phyloP scores from a whole-genome alignment of 2,888 invertebrate species.

The Autographa pulchrina region DNA sequence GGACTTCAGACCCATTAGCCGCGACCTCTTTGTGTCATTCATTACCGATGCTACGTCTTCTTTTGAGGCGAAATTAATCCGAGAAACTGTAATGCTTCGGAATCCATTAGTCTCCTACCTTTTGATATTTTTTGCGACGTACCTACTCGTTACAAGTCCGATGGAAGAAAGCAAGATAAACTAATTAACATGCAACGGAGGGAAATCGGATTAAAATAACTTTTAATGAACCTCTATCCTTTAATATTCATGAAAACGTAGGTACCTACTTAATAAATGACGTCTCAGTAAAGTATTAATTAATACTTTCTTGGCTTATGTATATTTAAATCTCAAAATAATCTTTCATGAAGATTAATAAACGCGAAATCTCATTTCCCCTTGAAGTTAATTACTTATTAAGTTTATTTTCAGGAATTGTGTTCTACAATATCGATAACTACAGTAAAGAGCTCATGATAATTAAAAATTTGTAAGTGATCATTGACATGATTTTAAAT shows the following conservation, averaged over 20 bases:
- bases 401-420: too few species aligned
- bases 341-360: slow-evolving; percentile 13
- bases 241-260: slow-evolving; percentile 74
- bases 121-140: slow-evolving; percentile 47
- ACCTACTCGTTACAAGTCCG: slow-evolving; percentile 52
- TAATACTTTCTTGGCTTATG: slow-evolving; percentile 45
- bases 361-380: slow-evolving; percentile 23
- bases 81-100: slow-evolving; percentile 56
- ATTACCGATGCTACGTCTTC: slow-evolving; percentile 68
- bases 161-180: slow-evolving; percentile 63
- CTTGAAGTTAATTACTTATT: slow-evolving; percentile 20
- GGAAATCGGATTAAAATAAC: slow-evolving; percentile 74
- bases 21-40: slow-evolving; percentile 73
- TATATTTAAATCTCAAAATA: slow-evolving; percentile 43
- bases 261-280: slow-evolving; percentile 64
- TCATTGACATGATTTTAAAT: too few species aligned
- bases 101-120: slow-evolving; percentile 56
- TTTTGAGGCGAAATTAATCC: slow-evolving; percentile 72
- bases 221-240: slow-evolving; percentile 73
- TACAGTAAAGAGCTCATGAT: too few species aligned
- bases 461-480: too few species aligned
- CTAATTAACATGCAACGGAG: slow-evolving; percentile 70
- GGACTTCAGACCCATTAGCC: slow-evolving; percentile 75
- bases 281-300: slow-evolving; percentile 56
- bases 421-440: too few species aligned